Evolutionary conservation across 2,797 vertebrate genomes (phyloP).

Genomic region (Coccyzus lansbergi): DNA sequence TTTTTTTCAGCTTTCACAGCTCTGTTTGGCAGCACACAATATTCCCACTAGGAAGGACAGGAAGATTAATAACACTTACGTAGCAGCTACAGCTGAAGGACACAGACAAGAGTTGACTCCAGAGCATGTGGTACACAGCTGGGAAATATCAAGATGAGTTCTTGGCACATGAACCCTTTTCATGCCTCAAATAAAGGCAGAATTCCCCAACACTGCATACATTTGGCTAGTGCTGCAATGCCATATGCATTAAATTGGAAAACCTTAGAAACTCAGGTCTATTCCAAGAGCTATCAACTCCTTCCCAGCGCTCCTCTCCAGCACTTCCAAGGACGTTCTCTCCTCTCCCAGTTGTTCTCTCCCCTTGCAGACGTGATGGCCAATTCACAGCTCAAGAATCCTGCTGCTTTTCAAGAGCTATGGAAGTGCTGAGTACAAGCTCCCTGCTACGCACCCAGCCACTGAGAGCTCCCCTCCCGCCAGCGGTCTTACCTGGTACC

Average conservation of each 20-base stretch:
- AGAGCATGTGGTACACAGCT: not conserved
- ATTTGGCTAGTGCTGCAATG: not conserved
- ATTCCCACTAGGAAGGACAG: not conserved
- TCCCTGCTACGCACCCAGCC: not conserved
- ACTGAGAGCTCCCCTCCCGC: not conserved
- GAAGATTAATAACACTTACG: not conserved
- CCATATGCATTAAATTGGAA: not conserved
- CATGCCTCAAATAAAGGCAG: not conserved
- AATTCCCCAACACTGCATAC: not conserved
- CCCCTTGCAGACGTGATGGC: accelerated
- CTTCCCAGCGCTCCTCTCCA: not conserved
- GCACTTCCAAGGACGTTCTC: not conserved
- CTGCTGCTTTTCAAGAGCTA: not conserved
- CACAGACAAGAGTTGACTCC: not conserved
- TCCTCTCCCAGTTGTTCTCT: accelerated
- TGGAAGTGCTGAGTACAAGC: not conserved
- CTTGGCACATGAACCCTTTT: not conserved
- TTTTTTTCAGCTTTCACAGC: accelerated
- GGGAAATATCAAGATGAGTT: not conserved
- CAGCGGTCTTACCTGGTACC: accelerated
- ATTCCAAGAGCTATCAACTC: not conserved
- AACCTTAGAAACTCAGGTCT: not conserved
- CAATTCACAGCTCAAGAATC: accelerated
- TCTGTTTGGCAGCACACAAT: not conserved
- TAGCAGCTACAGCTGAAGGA: not conserved